Conservation (phyloP, 1,140 invertebrate species). For the Mesaphorura yosii region DNA sequence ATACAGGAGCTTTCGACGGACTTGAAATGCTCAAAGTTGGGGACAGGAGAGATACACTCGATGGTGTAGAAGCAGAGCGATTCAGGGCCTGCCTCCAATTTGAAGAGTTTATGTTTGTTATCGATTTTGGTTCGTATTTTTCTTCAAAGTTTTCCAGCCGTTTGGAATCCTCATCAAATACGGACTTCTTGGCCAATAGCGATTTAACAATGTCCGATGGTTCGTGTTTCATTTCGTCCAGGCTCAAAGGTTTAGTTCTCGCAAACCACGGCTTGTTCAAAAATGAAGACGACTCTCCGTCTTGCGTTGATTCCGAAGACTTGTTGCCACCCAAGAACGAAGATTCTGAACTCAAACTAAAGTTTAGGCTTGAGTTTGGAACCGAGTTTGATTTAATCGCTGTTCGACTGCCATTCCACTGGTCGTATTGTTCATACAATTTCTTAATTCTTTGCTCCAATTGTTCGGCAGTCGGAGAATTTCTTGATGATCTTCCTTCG, state of each 20-base stretch:
- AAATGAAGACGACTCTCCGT: no score
- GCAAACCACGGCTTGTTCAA: constrained; percentile 41
- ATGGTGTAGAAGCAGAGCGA: constrained; percentile 10
- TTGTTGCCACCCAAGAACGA: no score
- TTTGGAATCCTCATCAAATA: constrained; percentile 92
- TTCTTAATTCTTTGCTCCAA: constrained; percentile 77
- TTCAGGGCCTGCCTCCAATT: not conserved
- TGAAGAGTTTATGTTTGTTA: constrained; percentile 33
- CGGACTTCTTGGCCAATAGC: constrained; percentile 76
- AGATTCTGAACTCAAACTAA: no score
- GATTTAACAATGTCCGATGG: constrained; percentile 89
- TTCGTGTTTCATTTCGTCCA: constrained; percentile 53
- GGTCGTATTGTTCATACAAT: constrained; percentile 84
- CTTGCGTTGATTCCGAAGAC: no score
- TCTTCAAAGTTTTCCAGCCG: constrained; percentile 77
- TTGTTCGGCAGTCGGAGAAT: constrained; percentile 35
- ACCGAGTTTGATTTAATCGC: not conserved
- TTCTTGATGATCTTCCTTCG: constrained; percentile 34
- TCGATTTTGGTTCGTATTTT: constrained; percentile 64
- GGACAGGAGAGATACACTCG: constrained; percentile 7
- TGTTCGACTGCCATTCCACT: constrained; percentile 62
- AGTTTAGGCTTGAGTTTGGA: not conserved
- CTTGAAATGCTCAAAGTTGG: constrained; percentile 32
- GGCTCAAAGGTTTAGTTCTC: constrained; percentile 56
- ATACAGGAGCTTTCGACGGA: constrained; percentile 22